Base-by-base conservation (phyloP, 1,140 invertebrate genomes). In the Tribolium madens region DNA sequence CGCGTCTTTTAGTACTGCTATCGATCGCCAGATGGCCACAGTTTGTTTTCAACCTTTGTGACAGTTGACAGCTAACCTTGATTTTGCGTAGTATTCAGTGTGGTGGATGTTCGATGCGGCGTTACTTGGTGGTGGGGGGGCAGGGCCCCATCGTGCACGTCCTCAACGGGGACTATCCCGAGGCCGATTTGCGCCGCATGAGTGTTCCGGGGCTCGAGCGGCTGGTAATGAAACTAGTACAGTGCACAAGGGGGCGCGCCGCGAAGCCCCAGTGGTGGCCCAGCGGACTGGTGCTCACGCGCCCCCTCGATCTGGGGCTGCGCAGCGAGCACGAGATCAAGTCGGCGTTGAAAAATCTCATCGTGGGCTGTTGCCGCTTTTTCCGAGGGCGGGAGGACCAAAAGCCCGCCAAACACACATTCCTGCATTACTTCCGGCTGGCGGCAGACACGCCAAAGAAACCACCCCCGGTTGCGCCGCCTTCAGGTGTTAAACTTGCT, bases 241-340 rank as follows among this genome's bases (percentile, higher is more conserved):
- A 78, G 47, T 77, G 68, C 57, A 80, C 76, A 26, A 36, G 42
- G 3, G 78, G 78, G 14, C 13, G 57, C 36, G 68, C 64, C 13
- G 68, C 71, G 10, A 79, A 71, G 36, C 79, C 81, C 1, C n/a
- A 75, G 31, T 81, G 80, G 79, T 83, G 80, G 81, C 79, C 81
- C 15, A 79, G 76, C 18, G 78, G 77, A 7, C 31, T 77, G 9
- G 26, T 76, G 7, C 74, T 80, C 18, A 52, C 68, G 4, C 47
- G 74, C 21, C 57, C 46, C 17, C 9, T 64, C 53, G 10, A 75
- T 26, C 57, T 68, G 36, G 47, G 64, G 47, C 21, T 68, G 57
- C 13, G 31, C 21, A 48, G 9, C n/a, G 31, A 42, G 64, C 64
- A n/a, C 33, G 42, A 48, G 15, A 2, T 31, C 46, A 68, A 68